These are phyloP conservation scores for Phocoena sinus DNA, from an alignment of 2,113 vertebrate species.

Conservation along the genomic window DNA sequence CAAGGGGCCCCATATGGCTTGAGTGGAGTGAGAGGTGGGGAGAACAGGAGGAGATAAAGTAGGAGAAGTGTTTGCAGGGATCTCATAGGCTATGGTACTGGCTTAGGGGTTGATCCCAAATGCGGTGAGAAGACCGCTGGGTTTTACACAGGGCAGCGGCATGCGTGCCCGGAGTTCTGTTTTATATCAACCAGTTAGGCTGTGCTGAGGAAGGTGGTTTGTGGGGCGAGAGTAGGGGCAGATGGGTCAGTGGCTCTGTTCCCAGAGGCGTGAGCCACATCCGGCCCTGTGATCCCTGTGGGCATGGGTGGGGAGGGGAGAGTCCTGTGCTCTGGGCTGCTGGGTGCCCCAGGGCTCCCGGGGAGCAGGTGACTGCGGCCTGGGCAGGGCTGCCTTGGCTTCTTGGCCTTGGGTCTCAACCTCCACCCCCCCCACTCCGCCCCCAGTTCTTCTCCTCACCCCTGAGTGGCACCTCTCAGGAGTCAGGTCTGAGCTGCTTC, in stretches of 20 bases:
- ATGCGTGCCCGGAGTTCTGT: rapidly evolving
- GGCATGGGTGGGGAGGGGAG: neutral
- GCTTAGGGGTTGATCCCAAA: neutral
- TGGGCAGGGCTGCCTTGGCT: neutral
- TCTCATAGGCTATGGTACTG: neutral
- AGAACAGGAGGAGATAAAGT: neutral
- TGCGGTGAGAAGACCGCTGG: neutral
- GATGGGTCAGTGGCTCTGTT: neutral
- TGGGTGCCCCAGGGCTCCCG: rapidly evolving
- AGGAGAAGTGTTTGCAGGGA: no score
- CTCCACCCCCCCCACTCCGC: neutral
- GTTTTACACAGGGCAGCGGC: neutral
- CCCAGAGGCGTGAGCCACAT: neutral
- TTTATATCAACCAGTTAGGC: no score
- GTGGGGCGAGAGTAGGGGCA: rapidly evolving
- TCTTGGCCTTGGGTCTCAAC: rapidly evolving
- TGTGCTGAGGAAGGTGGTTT: neutral
- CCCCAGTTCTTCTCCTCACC: neutral
- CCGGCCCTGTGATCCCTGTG: neutral
- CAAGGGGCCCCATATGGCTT: neutral
- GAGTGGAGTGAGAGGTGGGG: neutral
- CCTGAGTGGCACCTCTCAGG: neutral
- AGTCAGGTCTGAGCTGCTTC: neutral
- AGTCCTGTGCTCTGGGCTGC: neutral
- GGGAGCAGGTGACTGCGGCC: neutral